A percentile compares a stretch with the other conserved stretches of the same genome.
phyloP scores from a whole-genome alignment of 1,140 invertebrate species.

The Lycorma delicatula region DNA sequence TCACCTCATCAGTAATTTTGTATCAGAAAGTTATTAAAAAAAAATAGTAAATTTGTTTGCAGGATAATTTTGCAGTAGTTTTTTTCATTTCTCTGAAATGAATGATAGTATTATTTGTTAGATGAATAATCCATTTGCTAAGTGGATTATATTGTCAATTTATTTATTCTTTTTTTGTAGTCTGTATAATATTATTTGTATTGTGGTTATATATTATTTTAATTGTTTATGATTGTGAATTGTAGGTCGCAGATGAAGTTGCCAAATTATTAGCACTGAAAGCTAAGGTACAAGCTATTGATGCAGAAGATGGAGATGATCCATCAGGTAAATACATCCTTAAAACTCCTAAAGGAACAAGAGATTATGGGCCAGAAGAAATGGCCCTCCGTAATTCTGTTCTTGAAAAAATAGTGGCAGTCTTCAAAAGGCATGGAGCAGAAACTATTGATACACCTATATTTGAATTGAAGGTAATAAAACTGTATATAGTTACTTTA shows the following conservation, averaged over 20 bases:
- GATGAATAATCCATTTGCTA: neutral
- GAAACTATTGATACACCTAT: constrained; percentile 98
- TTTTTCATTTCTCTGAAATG: neutral
- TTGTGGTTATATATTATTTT: neutral
- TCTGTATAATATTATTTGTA: neutral
- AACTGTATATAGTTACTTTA: neutral
- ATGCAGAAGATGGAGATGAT: constrained; percentile 41
- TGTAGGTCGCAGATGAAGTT: constrained; percentile 72
- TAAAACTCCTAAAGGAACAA: constrained; percentile 92
- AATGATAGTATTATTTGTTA: neutral
- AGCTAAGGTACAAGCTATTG: constrained; percentile 47
- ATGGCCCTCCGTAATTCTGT: constrained; percentile 89
- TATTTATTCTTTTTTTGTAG: constrained; percentile 8
- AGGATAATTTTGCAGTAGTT: neutral
- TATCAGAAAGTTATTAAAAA: no score
- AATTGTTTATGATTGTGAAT: constrained; percentile 23
- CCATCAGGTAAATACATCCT: constrained; percentile 61
- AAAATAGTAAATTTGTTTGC: no score
- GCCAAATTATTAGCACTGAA: constrained; percentile 71
- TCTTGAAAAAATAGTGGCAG: constrained; percentile 75
- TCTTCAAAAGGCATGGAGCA: constrained; percentile 97
- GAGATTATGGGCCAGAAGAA: constrained; percentile 89
- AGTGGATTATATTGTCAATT: neutral
- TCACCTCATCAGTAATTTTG: no score
- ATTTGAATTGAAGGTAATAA: constrained; percentile 88